Evolutionary conservation across 1,140 invertebrate species (phyloP), one percentile per base, ranked within the genome.

Genomic region (Macrotrachela quadricornifera): DNA sequence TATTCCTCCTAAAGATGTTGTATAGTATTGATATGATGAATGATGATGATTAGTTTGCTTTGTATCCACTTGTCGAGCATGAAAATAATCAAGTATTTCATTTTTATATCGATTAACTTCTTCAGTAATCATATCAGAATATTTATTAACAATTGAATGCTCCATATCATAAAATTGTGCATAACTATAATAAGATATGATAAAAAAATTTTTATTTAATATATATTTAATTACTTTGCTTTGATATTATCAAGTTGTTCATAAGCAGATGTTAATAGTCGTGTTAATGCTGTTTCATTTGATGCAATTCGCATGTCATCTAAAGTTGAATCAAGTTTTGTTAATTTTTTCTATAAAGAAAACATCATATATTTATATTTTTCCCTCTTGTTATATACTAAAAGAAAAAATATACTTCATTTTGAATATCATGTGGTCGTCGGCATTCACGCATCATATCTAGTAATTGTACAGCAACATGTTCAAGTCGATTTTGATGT

Each of bases 291-390:
- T 37, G 55, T 54, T 51, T 68, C 68, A 13, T 57, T 61, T 12
- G 64, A 62, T 50, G 67, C 67, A 46, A 68, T 66, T 54, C 68
- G 58, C 67, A 70, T 67, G 44, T 61, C 56, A 58, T 70, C 68
- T 64, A 70, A 64, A 0, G 67, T 61, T 17, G 65, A 63, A 56
- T 70, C 67, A 13, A 70, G 57, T 41, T 67, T 60, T 21, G 64
- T 64, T 56, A 69, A 67, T 40, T 57, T 57, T 14, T 69, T 66
- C 65, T 69, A 55, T 14, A 51, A 57, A 14, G 21, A 49, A 11
- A n/a, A 14, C 50, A 15, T n/a, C 3, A 42, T 10, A 47, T 14
- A 8, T 18, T n/a, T 17, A n/a, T 21, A 11, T 43, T 12, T 39
- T 55, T 10, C 12, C 10, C n/a, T 4, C 8, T 15, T 17, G n/a